Evolutionary conservation across 1,140 invertebrate species (phyloP).

Genomic region (Parapsyche elsis): DNA sequence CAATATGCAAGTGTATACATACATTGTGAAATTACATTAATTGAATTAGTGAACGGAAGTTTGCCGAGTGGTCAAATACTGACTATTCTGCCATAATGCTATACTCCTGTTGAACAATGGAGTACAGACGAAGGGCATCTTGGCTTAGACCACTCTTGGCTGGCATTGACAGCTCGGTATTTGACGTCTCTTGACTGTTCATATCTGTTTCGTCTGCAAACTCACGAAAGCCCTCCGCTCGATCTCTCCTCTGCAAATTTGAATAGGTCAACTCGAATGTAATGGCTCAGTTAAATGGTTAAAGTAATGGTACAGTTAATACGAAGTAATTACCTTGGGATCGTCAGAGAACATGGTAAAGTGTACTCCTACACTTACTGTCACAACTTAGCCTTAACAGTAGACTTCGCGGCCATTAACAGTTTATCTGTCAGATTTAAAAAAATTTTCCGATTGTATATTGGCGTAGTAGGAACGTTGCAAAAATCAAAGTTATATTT

Average conservation of each 20-base stretch:
- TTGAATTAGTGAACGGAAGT: neutral
- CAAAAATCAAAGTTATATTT: too few relatives aligned
- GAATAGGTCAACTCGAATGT: too few relatives aligned
- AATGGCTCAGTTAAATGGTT: too few relatives aligned
- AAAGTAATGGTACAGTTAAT: too few relatives aligned
- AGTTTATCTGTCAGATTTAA: conserved; percentile 7
- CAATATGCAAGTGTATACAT: neutral
- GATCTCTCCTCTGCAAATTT: too few relatives aligned
- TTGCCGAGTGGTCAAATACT: conserved; percentile 36
- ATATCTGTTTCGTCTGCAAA: neutral
- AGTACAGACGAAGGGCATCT: conserved; percentile 49
- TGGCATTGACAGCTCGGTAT: conserved; percentile 27
- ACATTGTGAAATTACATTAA: neutral
- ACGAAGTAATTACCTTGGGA: too few relatives aligned
- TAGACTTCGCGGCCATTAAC: neutral
- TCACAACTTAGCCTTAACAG: too few relatives aligned
- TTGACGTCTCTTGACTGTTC: neutral
- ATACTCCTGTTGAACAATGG: conserved; percentile 54
- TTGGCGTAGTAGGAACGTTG: too few relatives aligned
- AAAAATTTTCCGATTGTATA: too few relatives aligned
- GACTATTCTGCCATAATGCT: conserved; percentile 56
- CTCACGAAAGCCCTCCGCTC: too few relatives aligned
- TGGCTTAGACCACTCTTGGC: neutral
- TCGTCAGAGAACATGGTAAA: too few relatives aligned
- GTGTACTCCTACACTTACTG: too few relatives aligned